These are phyloP conservation scores for Strigamia maritima DNA, from an alignment of 2,888 invertebrate genomes.

Conservation along the genomic window DNA sequence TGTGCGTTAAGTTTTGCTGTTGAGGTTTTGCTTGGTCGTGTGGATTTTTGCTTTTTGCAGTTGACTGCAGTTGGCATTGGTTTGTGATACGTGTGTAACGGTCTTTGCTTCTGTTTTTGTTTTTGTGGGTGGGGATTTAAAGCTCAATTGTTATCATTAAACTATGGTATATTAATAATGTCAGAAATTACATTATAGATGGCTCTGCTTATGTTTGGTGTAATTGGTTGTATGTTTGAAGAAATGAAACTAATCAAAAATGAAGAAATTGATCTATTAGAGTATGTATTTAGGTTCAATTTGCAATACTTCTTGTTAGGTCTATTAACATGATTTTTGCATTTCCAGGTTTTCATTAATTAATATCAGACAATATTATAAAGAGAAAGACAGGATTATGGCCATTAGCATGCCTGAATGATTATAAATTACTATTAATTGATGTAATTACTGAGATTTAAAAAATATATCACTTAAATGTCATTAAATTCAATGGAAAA, in stretches of 20 bases:
- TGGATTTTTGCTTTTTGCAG: too few relatives aligned
- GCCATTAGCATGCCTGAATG: background rate
- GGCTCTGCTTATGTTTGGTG: background rate
- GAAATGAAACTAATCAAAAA: background rate
- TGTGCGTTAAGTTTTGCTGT: too few relatives aligned
- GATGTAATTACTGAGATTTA: too few relatives aligned
- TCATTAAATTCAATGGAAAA: too few relatives aligned
- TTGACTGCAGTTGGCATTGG: too few relatives aligned
- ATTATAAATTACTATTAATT: background rate
- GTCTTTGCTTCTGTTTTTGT: too few relatives aligned
- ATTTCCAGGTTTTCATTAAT: background rate
- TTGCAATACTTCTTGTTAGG: background rate
- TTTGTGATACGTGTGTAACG: too few relatives aligned
- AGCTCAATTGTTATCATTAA: background rate
- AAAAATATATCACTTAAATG: too few relatives aligned
- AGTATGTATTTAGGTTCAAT: background rate
- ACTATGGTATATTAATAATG: background rate
- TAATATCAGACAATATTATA: background rate
- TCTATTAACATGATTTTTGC: too few relatives aligned
- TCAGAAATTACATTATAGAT: background rate
- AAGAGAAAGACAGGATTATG: background rate
- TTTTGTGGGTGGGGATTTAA: too few relatives aligned
- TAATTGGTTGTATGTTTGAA: background rate
- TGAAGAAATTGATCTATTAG: background rate
- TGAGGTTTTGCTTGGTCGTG: too few relatives aligned